Evolutionary conservation across 2,888 invertebrate species (phyloP).

Genomic region (Heliconius aoede): DNA sequence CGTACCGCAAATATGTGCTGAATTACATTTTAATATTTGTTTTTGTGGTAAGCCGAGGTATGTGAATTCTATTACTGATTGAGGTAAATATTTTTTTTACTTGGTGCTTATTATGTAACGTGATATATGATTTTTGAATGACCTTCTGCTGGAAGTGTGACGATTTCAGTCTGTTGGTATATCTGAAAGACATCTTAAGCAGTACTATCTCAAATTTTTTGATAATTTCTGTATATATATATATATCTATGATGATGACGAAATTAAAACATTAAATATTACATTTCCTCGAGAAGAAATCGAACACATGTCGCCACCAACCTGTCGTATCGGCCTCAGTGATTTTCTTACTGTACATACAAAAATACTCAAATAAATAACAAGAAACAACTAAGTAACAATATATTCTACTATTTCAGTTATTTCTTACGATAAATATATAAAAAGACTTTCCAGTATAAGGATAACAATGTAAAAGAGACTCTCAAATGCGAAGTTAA

Average conservation of each 20-base stretch:
- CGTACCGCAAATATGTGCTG: background rate
- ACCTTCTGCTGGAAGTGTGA: too few species aligned
- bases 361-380: too few species aligned
- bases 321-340: background rate
- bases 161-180: too few species aligned
- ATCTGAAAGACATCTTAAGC: background rate
- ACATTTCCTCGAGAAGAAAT: too few species aligned
- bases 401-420: too few species aligned
- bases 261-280: too few species aligned
- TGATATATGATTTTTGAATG: background rate
- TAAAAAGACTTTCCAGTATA: background rate
- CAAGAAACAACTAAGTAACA: background rate
- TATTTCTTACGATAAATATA: background rate
- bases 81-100: background rate
- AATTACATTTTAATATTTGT: background rate
- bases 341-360: background rate
- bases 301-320: too few species aligned
- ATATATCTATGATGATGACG: too few species aligned
- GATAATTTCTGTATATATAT: background rate
- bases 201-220: background rate
- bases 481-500: background rate
- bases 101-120: background rate
- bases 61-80: background rate
- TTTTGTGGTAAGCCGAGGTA: background rate
- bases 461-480: constrained; percentile 14